A percentile compares a stretch with the other conserved stretches of the same genome.
These are phyloP conservation scores for Prunella fulvescens DNA, from an alignment of 2,113 vertebrate genomes.

Conservation along the genomic window DNA sequence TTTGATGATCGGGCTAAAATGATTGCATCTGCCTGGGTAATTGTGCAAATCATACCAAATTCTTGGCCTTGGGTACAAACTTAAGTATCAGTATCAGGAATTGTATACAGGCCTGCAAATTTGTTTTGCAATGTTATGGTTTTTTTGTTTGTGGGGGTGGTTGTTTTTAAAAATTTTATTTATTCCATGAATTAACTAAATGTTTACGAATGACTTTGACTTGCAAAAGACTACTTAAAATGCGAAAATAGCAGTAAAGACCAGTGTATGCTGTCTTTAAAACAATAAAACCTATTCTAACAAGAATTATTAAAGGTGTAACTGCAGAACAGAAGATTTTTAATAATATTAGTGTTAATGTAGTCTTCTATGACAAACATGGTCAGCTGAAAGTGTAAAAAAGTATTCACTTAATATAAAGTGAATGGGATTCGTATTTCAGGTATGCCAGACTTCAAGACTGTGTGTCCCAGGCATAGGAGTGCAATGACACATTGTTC, in stretches of 20 bases:
- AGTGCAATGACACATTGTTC: not conserved
- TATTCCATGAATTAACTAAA: not conserved
- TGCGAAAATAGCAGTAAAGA: not conserved
- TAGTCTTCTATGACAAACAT: not conserved
- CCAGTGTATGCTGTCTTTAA: not conserved
- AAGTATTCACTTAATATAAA: not conserved
- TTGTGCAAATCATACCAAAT: not conserved
- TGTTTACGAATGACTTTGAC: not conserved
- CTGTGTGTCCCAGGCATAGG: not conserved
- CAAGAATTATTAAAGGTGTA: not conserved
- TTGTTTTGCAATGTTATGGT: not conserved
- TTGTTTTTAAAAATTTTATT: not conserved
- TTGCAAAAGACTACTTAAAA: not conserved
- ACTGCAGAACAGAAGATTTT: not conserved
- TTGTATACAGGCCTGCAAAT: not conserved
- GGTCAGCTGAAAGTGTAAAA: not conserved
- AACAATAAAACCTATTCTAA: not conserved
- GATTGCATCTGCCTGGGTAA: not conserved
- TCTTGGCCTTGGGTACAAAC: not conserved
- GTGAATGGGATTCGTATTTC: not conserved
- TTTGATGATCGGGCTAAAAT: not conserved
- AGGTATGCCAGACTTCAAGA: not conserved
- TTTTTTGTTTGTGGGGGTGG: accelerated
- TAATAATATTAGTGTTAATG: not conserved
- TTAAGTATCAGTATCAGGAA: not conserved